Evolutionary conservation across 1,140 invertebrate species (phyloP), one percentile per base, ranked within the genome.

Genomic region (Venustaconcha ellipsiformis): DNA sequence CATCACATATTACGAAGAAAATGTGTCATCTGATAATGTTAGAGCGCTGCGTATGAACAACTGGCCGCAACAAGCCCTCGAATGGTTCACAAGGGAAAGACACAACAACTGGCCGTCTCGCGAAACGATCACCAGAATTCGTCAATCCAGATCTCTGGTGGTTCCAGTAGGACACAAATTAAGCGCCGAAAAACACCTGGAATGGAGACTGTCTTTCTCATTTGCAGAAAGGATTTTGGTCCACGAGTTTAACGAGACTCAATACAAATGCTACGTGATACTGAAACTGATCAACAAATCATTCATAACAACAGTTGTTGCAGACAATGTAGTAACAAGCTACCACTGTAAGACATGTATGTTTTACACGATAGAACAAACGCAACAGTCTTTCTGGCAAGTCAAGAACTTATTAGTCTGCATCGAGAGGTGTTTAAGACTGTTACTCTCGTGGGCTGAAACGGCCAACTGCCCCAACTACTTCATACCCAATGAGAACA

Each of bases 141-240:
- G 56, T 20, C 14, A 20, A 3, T 62, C 55, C 59, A 56, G 70
- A 1, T 55, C 48, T 48, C 55, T 71, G 23, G 26, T 71, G 17
- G 70, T 71, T 1, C 70, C 70, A 14, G 48, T 60, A 11, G 70
- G 70, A 23, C 70, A 71, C 37, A 59, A 26, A 48, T 17, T 14
- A 23, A 48, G 57, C 15, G 57, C 18, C n/a, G 37, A 63, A 59
- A 62, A 71, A n/a, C 26, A 71, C 30, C 56, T 74, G 26, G 56
- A 67, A 48, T 74, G 72, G 65, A 57, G 72, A 57, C n/a, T 74
- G 14, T 74, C 72, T n/a, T 74, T 67, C 55, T 74, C 72, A 5
- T 58, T 67, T 37, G 65, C 67, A 66, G 72, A 74, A 66, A n/a
- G 64, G 18, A 57, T 60, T 14, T 18, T 74, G 14, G 68, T 67